A percentile compares a stretch with the other conserved stretches of the same genome.
These are phyloP conservation scores for Psococerastis gibbosa DNA, from an alignment of 2,888 invertebrate species.

Conservation along the genomic window DNA sequence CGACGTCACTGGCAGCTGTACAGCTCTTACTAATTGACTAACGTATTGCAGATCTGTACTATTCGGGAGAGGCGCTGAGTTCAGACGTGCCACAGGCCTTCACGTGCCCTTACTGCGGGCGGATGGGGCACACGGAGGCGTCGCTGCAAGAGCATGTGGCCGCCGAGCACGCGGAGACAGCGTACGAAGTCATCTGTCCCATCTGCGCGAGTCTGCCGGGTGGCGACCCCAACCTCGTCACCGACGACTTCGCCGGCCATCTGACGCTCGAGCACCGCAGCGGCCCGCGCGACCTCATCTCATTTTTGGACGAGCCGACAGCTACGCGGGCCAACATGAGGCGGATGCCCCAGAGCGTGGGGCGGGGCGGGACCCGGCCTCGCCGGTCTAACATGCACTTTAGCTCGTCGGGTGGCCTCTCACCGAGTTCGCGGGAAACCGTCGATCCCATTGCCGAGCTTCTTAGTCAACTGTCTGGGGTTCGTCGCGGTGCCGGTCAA, in stretches of 20 bases:
- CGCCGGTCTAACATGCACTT: constrained; percentile 91
- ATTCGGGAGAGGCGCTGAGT: constrained; percentile 83
- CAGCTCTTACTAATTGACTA: constrained; percentile 11
- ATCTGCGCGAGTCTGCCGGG: constrained; percentile 93
- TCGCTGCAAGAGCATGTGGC: constrained; percentile 81
- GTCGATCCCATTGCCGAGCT: constrained; percentile 95
- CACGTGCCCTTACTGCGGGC: constrained; percentile 94
- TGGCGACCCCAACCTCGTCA: constrained; percentile 93
- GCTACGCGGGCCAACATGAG: constrained; percentile 31
- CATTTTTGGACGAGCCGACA: constrained; percentile 83
- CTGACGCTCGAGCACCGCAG: constrained; percentile 84
- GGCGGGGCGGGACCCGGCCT: constrained; percentile 57
- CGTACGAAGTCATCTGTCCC: constrained; percentile 87
- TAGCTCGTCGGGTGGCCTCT: constrained; percentile 67
- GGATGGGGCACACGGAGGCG: constrained; percentile 88
- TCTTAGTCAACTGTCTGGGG: constrained; percentile 85
- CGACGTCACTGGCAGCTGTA: no score
- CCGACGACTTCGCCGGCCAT: constrained; percentile 95
- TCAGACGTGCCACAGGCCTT: constrained; percentile 89
- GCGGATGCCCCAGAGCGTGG: constrained; percentile 56
- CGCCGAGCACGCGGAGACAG: constrained; percentile 78
- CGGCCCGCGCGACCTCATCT: constrained; percentile 77
- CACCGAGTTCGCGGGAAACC: constrained; percentile 77
- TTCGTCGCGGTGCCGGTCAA: constrained; percentile 48
- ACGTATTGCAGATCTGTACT: constrained; percentile 59